Base-by-base conservation (phyloP, 2,797 vertebrate species). In the Linurgus olivaceus region DNA sequence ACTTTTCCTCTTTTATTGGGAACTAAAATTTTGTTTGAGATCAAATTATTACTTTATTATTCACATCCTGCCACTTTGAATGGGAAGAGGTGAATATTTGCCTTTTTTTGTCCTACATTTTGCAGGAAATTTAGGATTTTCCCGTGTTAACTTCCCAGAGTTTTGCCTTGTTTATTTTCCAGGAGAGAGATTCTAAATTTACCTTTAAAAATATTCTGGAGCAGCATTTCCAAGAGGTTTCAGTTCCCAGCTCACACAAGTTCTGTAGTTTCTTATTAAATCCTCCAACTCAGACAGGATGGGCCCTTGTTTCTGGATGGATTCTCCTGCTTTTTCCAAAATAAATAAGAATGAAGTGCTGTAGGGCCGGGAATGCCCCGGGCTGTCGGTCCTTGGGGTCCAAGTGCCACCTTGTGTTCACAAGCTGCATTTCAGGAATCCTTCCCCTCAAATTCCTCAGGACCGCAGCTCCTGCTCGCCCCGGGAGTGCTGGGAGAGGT, bases 391-490 rank as follows among this genome's bases (percentile, higher is more conserved):
- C 75, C 94, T 7, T 86, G 95, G 95, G 95, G 76, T 96, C 95
- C 94, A 98, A 97, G 97, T 97, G 98, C 98, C 98, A 97, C 42
- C 98, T 98, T 68, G 97, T 97, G 98, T 96, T 86, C 88, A 65
- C 74, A 72, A 2, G 3, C 77, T 70, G 93, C 65, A 96, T 86
- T 94, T 94, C 90, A 72, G 13, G 28, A 38, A 57, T 20, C 54
- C 57, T 50, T 29, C 29, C 29, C 17, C 13, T 44, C 6, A 28
- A 45, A 4, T 35, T 51, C 63, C 21, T 7, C 57, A 6, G 48
- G 52, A 19, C 7, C 5, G 4, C 45, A 16, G 33, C 28, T 62
- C 73, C 82, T 82, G 51, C 35, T 7, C 4, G 1, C 35, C 59
- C 3, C 2, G 14, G 63, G 79, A 68, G 58, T 19, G 24, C 31